phyloP scores from a whole-genome alignment of 2,797 vertebrate genomes.

The Urophycis tenuis region DNA sequence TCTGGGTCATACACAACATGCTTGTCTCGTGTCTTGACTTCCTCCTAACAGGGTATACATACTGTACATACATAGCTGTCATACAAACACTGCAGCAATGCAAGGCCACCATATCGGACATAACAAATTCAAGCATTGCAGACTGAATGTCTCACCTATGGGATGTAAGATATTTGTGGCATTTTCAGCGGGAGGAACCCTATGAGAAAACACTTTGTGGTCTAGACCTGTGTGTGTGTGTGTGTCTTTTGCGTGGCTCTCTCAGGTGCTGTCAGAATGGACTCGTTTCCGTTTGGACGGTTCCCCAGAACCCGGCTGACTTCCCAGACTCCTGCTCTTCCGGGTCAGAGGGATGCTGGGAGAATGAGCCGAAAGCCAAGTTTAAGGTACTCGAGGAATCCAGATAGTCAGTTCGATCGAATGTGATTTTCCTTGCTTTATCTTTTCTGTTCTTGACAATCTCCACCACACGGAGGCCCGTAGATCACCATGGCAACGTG shows the following conservation, averaged over 20 bases:
- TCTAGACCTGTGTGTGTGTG: slow-evolving; percentile 2
- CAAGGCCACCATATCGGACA: background rate
- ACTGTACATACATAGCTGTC: too few relatives aligned
- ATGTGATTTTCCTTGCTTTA: background rate
- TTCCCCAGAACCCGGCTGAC: slow-evolving; percentile 75
- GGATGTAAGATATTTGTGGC: background rate
- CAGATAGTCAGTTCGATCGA: background rate
- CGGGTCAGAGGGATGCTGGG: slow-evolving; percentile 82
- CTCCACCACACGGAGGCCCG: background rate
- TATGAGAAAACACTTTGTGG: background rate
- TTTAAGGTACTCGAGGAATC: slow-evolving; percentile 48
- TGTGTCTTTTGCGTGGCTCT: too few relatives aligned
- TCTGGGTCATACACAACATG: background rate
- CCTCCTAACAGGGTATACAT: background rate
- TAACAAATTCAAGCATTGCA: background rate
- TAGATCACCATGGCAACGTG: background rate
- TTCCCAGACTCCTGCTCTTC: slow-evolving; percentile 66
- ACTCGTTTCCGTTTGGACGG: slow-evolving; percentile 88
- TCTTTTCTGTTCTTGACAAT: background rate
- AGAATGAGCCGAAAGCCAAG: slow-evolving; percentile 74
- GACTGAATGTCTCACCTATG: background rate
- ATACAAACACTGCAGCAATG: background rate
- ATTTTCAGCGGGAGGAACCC: background rate
- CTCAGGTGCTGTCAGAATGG: slow-evolving; percentile 93
- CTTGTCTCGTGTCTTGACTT: background rate